These are phyloP conservation scores for Cataglyphis altisquamis DNA, from an alignment of 2,888 invertebrate genomes.

Conservation along the genomic window DNA sequence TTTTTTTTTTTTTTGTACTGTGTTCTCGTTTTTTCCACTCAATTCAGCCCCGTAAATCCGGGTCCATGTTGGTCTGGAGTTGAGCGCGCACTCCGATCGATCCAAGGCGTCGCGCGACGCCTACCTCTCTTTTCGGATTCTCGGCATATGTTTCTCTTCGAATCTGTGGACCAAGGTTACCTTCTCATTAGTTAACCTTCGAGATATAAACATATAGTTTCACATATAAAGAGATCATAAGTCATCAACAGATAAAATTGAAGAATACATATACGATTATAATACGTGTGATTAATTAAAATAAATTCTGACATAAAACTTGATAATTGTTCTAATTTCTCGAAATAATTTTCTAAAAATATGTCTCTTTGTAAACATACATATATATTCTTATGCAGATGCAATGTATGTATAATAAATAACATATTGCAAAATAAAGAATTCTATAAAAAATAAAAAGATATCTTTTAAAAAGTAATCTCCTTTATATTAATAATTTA, in stretches of 20 bases:
- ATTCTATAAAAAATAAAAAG: not conserved
- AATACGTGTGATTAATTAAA: not conserved
- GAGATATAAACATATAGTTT: not conserved
- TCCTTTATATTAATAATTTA: not conserved
- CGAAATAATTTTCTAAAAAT: not conserved
- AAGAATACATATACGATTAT: not conserved
- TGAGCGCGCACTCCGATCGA: constrained; percentile 83
- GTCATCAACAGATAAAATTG: constrained; percentile 5
- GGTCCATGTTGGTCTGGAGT: constrained; percentile 80
- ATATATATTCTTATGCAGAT: not conserved
- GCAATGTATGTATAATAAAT: not conserved
- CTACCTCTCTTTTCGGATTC: constrained; percentile 79
- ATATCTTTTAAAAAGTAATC: not conserved
- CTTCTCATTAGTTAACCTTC: constrained; percentile 15
- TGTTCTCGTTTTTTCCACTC: constrained; percentile 71
- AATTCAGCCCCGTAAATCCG: constrained; percentile 76
- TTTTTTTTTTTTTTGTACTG: constrained; percentile 63
- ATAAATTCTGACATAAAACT: not conserved
- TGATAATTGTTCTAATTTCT: not conserved
- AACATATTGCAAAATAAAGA: not conserved
- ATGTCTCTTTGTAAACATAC: not conserved
- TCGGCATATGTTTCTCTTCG: constrained; percentile 76
- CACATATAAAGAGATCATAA: not conserved
- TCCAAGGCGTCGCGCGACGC: constrained; percentile 80
- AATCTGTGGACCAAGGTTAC: constrained; percentile 62